phyloP scores from a whole-genome alignment of 2,888 invertebrate genomes.

The Drosophila recens region DNA sequence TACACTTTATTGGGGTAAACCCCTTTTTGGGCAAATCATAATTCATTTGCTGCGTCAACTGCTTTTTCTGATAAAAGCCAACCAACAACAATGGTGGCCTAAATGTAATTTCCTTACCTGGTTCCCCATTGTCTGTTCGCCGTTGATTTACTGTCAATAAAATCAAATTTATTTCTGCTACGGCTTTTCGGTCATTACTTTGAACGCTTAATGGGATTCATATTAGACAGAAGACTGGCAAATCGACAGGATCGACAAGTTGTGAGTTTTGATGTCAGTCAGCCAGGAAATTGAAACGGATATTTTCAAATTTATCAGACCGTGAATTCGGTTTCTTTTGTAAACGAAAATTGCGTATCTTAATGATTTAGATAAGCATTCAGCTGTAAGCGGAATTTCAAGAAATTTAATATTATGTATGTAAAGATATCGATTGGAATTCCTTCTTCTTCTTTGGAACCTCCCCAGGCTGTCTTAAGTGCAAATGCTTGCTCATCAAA shows the following conservation, averaged over 20 bases:
- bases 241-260: conserved; percentile 18
- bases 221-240: conserved; percentile 18
- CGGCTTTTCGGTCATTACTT: conserved; percentile 71
- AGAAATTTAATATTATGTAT: conserved; percentile 8
- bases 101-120: conserved; percentile 69
- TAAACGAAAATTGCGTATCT: conserved; percentile 15
- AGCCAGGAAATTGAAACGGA: conserved; percentile 72
- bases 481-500: conserved; percentile 1
- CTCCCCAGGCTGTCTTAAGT: background rate
- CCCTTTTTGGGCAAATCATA: conserved; percentile 57
- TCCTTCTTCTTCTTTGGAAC: background rate
- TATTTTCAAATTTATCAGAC: conserved; percentile 34
- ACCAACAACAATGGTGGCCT: conserved; percentile 42
- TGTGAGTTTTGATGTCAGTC: conserved; percentile 54
- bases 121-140: conserved; percentile 60
- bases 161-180: conserved; percentile 75
- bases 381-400: conserved; percentile 2
- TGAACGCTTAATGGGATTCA: conserved; percentile 55
- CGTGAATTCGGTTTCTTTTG: conserved; percentile 31
- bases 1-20: background rate
- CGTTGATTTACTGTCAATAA: conserved; percentile 72
- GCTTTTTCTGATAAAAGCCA: conserved; percentile 12
- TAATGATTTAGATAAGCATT: conserved; percentile 13
- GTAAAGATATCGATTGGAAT: background rate
- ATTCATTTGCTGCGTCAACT: conserved; percentile 56